phyloP scores from a whole-genome alignment of 2,888 invertebrate genomes.

The Platerodrilus igneus region DNA sequence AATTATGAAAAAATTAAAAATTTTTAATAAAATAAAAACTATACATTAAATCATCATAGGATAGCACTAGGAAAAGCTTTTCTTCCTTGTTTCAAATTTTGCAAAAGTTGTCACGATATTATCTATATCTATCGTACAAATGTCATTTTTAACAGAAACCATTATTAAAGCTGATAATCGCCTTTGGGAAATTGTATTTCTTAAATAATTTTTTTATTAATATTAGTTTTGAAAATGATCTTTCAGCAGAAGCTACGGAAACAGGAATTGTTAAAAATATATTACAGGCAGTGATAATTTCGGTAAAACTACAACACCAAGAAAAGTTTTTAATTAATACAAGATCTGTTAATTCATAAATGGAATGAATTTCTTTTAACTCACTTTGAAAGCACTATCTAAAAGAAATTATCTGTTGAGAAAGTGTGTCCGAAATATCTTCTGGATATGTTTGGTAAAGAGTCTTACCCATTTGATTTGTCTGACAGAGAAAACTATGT shows the following conservation, averaged over 20 bases:
- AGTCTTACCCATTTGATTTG: neutral
- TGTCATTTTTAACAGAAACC: no score
- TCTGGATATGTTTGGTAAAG: neutral
- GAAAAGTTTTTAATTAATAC: neutral
- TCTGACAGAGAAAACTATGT: neutral
- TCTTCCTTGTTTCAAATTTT: no score
- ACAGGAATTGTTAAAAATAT: no score
- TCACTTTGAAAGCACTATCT: constrained; percentile 1
- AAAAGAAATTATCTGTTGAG: neutral
- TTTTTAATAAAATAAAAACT: no score
- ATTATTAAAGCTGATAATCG: no score
- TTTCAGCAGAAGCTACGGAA: constrained; percentile 4
- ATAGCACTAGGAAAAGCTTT: no score
- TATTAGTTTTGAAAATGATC: constrained; percentile 1
- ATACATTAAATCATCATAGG: no score
- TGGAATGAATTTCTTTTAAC: neutral
- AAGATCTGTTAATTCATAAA: constrained; percentile 3
- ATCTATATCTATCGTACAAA: no score
- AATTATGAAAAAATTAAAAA: no score
- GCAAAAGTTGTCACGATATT: no score
- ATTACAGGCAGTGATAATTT: no score
- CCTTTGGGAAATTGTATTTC: constrained; percentile 1
- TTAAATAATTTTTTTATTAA: constrained; percentile 4
- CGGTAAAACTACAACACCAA: constrained; percentile 4
- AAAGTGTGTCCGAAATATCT: neutral